Evolutionary conservation across 1,140 invertebrate genomes (phyloP), one percentile per base, ranked within the genome.

Genomic region (Cyrtorhinus lividipennis): DNA sequence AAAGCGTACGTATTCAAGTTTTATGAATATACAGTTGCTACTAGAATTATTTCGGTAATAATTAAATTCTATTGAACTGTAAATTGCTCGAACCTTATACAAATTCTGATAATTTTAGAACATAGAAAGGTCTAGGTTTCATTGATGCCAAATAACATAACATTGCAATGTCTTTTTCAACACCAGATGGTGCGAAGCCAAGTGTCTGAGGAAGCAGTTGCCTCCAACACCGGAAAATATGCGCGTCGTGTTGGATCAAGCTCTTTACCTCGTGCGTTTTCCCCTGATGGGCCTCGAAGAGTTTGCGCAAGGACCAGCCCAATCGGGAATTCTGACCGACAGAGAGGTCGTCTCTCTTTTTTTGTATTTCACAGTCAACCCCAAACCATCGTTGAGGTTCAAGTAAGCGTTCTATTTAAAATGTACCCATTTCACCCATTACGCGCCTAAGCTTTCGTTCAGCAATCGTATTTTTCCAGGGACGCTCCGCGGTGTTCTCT

Each of bases 231-330:
- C 83, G 0, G 81, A 83, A 64, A 88, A 90, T 73, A 82, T 87
- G 68, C 73, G 88, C 65, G 72, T 75, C 58, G 82, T 89, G 1
- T 73, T 92, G 0, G 83, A 83, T 0, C 69, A 78, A 58, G 83
- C 86, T 15, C 76, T 92, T 48, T 78, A 80, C 38, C 76, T 90
- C 0, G 84, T 94, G 64, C 76, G 91, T 24, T 94, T 91, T 73
- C 89, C 90, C 2, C 73, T 92, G 2, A 93, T 94, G 89, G 86
- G 83, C 1, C 83, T 90, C 1, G 86, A 91, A 71, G 90, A 93
- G 73, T 93, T 93, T 75, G 89, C 90, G 0, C 79, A 81, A 69
- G 84, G 85, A 3, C 83, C 88, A 10, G 90, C 88, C 3, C 84
- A 86, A 68, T 84, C 81, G 68, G 83, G 85, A 15, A 73, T 93